Conservation (phyloP, 2,888 invertebrate species). For the Heterodera filipjevi region DNA sequence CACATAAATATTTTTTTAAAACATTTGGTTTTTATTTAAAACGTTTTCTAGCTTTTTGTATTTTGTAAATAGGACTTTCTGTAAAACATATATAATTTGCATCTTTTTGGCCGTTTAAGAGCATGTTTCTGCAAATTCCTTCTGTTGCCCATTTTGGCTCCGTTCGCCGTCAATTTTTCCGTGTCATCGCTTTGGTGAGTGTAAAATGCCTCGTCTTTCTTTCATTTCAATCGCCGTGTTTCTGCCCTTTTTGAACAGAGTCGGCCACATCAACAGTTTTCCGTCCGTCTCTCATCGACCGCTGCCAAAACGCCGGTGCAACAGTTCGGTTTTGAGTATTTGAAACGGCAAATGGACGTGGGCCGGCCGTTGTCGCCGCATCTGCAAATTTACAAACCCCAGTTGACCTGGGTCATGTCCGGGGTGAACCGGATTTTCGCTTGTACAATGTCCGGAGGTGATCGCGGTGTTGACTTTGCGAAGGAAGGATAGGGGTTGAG, state of each 20-base stretch:
- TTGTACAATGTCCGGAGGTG: slow-evolving; percentile 62
- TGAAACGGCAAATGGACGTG: slow-evolving; percentile 56
- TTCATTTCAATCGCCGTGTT: no score
- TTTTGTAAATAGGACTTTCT: no score
- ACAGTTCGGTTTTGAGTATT: slow-evolving; percentile 62
- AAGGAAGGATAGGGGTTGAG: no score
- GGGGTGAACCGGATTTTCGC: slow-evolving; percentile 62
- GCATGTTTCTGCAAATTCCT: neutral
- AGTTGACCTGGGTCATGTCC: slow-evolving; percentile 63
- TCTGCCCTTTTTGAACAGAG: neutral
- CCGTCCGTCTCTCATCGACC: neutral
- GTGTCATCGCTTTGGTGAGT: neutral
- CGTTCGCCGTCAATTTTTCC: neutral
- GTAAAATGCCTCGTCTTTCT: no score
- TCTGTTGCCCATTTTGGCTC: neutral
- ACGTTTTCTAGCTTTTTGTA: no score
- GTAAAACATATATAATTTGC: neutral
- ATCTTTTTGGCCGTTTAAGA: neutral
- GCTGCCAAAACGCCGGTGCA: slow-evolving; percentile 52
- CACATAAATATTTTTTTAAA: neutral
- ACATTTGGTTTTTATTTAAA: neutral
- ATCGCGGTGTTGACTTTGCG: no score
- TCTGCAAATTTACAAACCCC: slow-evolving; percentile 63
- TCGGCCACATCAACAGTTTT: neutral
- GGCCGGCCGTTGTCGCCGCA: slow-evolving; percentile 64